These are phyloP conservation scores for Monopterus albus DNA, from an alignment of 2,113 vertebrate genomes.

Conservation along the genomic window DNA sequence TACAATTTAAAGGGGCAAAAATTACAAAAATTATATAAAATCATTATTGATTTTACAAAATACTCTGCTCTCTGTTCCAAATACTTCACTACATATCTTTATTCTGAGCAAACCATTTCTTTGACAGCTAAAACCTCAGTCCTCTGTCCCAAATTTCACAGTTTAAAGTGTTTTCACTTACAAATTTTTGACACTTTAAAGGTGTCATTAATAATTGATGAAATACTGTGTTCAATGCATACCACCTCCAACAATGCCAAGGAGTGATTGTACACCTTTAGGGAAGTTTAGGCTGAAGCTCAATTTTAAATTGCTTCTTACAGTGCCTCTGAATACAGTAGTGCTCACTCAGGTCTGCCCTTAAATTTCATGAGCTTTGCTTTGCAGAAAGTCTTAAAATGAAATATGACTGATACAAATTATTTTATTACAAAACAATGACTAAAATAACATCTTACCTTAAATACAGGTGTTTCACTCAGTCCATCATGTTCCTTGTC, in stretches of 20 bases:
- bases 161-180: background rate
- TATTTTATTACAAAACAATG: background rate
- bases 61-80: background rate
- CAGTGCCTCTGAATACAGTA: background rate
- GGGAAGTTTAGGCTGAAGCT: background rate
- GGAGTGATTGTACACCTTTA: background rate
- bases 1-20: too few relatives aligned
- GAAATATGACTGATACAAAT: background rate
- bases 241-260: background rate
- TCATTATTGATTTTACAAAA: too few relatives aligned
- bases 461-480: background rate
- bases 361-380: background rate
- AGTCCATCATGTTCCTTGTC: constrained; percentile 17
- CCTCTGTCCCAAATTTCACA: background rate
- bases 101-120: background rate
- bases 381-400: background rate
- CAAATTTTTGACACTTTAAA: constrained; percentile 19
- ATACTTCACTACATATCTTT: background rate
- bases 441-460: constrained; percentile 4
- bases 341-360: background rate
- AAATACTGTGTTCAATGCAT: constrained; percentile 2
- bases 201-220: constrained; percentile 20
- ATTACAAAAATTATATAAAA: background rate
- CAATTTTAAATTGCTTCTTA: background rate
- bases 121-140: background rate